Evolutionary conservation across 2,888 invertebrate genomes (phyloP), one percentile per base, ranked within the genome.

Genomic region (Apoda limacodes): DNA sequence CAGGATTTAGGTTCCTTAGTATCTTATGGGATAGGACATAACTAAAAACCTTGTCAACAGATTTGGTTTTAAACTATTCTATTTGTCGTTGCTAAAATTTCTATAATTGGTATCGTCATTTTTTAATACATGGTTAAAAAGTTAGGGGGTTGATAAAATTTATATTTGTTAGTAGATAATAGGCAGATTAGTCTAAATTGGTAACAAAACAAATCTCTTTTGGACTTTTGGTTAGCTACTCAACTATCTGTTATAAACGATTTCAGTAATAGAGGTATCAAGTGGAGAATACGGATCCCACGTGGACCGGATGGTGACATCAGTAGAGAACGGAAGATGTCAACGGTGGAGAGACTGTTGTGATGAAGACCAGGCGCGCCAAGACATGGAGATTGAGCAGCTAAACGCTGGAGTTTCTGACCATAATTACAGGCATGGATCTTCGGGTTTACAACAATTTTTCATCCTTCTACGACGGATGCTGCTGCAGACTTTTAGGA

Each of bases 281-380:
- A 86, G 88, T 34, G 88, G 88, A 0, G 93, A 93, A 65, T 93
- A 93, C 50, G 93, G 93, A 0, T 81, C 84, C 9, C 85, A 84
- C 46, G 80, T 85, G 2, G 88, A 90, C 11, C 76, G 69, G 48
- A 88, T 93, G 88, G 85, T 89, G 1, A 58, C 83, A 4, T 83
- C 83, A 1, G 82, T 89, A 0, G 88, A 88, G 28, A 88, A 90
- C 54, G 89, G 89, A 1, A 76, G 82, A 39, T 72, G 78, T 38
- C 67, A 74, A 17, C 59, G 69, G 7, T 88, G 87, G 87, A 48
- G 74, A 19, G 59, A 62, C 13, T 72, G 56, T 29, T 62, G 63
- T 56, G 1, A 27, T 50, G 61, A 57, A 2, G 57, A 54, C 2
- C 31, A 30, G 2, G 35, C 34, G n/a, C 28, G 46, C 3, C 55